Evolutionary conservation across 1,140 invertebrate species (phyloP).

Genomic region (Asobara japonica): DNA sequence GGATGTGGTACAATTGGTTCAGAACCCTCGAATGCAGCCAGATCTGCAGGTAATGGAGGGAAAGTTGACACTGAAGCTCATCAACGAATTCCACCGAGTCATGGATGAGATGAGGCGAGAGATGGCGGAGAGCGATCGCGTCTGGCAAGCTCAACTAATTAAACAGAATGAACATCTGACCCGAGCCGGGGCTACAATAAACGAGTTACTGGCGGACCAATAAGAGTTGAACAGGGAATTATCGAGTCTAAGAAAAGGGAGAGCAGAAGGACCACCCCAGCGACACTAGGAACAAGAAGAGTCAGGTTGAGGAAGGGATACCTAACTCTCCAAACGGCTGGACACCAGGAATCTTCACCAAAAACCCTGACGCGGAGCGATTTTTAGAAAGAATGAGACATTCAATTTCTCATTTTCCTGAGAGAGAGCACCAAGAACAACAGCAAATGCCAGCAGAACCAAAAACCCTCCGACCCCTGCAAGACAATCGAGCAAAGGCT

Average conservation of each 20-base stretch:
- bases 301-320: too few relatives aligned
- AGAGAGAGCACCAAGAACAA: too few relatives aligned
- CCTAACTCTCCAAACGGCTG: too few relatives aligned
- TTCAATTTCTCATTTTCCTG: too few relatives aligned
- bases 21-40: background rate
- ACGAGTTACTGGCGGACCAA: background rate
- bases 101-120: background rate
- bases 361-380: too few relatives aligned
- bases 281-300: too few relatives aligned
- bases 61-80: background rate
- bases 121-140: background rate
- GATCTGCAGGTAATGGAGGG: background rate
- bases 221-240: background rate
- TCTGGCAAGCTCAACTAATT: background rate
- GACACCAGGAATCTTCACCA: too few relatives aligned
- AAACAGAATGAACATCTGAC: background rate
- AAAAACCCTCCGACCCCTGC: too few relatives aligned
- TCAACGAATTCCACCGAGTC: background rate
- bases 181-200: background rate
- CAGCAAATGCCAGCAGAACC: too few relatives aligned
- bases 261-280: too few relatives aligned
- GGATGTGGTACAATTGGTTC: background rate
- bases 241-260: background rate
- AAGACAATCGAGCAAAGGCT: too few relatives aligned
- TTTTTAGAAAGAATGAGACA: too few relatives aligned